Evolutionary conservation across 2,888 invertebrate species (phyloP).

Genomic region (Omphaloscelis lunosa): DNA sequence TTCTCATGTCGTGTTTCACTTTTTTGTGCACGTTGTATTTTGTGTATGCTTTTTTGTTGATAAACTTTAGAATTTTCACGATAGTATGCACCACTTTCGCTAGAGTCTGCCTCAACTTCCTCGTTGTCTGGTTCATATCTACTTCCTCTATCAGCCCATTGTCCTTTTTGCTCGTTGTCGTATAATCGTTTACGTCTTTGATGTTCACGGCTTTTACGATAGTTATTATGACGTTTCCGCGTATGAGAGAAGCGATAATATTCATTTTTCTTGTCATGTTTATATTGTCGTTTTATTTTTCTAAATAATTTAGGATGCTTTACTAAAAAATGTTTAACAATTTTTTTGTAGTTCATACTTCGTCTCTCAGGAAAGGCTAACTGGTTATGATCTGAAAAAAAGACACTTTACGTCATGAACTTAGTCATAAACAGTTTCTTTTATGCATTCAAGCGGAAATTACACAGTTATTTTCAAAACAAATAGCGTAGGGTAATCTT

Average conservation of each 20-base stretch:
- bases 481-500: no score
- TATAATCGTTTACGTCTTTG: not conserved
- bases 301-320: slow-evolving; percentile 51
- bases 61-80: not conserved
- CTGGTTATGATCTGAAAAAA: slow-evolving; percentile 14
- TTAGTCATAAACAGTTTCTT: not conserved
- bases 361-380: slow-evolving; percentile 9
- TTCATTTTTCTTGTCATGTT: slow-evolving; percentile 4
- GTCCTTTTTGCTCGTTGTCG: not conserved
- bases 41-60: not conserved
- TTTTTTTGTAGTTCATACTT: slow-evolving; percentile 39
- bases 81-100: not conserved
- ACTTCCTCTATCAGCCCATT: not conserved
- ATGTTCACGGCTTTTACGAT: slow-evolving; percentile 3
- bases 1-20: not conserved
- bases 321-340: slow-evolving; percentile 19
- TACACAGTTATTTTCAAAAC: no score
- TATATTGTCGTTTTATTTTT: slow-evolving; percentile 30
- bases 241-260: not conserved
- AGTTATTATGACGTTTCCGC: slow-evolving; percentile 7
- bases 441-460: no score
- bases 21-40: not conserved
- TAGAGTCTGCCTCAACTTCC: not conserved
- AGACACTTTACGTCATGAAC: no score
- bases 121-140: not conserved